These are phyloP conservation scores for Bos taurus DNA, from an alignment of 2,113 vertebrate genomes.

Conservation along the genomic window ARS-UCD2.0 NC_037330.1:31186501-31187000, in stretches of 20 bases:
- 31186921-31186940: not conserved
- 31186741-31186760: not conserved
- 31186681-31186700: not conserved
- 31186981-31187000: slow-evolving; percentile 56
- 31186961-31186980: slow-evolving; percentile 27
- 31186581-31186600: not conserved
- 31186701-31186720: not conserved
- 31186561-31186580: not conserved
- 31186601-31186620: not conserved
- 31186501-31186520: not conserved
- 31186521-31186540: not conserved
- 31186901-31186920: not conserved
- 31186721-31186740: not conserved
- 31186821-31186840: not conserved
- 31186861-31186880: not conserved
- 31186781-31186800: not conserved
- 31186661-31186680: not conserved
- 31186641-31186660: not conserved
- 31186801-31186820: not conserved
- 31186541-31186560: not conserved
- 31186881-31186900: not conserved
- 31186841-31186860: not conserved
- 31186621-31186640: not conserved
- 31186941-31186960: not conserved
- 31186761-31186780: not conserved